These are phyloP conservation scores for Oreonectes daqikongensis DNA, from an alignment of 2,797 vertebrate species.

Conservation along the genomic window DNA sequence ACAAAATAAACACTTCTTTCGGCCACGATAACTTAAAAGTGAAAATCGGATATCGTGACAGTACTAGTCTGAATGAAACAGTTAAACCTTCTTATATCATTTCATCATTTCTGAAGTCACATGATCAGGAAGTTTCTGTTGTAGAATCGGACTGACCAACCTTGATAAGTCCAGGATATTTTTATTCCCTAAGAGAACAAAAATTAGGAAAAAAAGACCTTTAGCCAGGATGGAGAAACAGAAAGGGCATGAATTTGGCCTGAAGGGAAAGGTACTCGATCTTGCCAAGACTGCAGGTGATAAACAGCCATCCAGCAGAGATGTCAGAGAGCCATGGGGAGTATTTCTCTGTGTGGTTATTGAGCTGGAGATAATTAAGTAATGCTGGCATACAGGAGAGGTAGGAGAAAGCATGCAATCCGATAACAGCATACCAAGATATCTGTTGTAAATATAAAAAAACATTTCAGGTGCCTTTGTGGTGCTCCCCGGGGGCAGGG, in stretches of 20 bases:
- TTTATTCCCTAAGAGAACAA: background rate
- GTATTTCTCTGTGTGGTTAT: slow-evolving; percentile 23
- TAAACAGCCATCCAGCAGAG: slow-evolving; percentile 15
- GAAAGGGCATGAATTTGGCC: slow-evolving; percentile 6
- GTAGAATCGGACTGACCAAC: background rate
- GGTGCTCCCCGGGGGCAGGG: background rate
- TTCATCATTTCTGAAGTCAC: background rate
- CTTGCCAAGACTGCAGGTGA: slow-evolving; percentile 5
- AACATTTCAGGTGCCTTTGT: background rate
- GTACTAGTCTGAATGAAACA: too few species aligned
- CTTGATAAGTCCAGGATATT: background rate
- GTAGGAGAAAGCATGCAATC: background rate
- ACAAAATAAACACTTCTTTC: too few species aligned
- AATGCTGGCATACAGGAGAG: background rate
- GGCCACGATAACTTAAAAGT: too few species aligned
- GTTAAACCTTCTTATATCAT: too few species aligned
- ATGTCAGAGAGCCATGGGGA: slow-evolving; percentile 17
- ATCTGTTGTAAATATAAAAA: background rate
- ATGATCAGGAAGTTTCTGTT: background rate
- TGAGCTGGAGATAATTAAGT: slow-evolving; percentile 22
- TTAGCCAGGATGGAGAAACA: slow-evolving; percentile 1
- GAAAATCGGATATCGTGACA: too few species aligned
- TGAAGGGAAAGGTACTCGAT: background rate
- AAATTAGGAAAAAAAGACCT: slow-evolving; percentile 15
- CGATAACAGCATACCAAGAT: background rate